Base-by-base conservation (phyloP, 2,888 invertebrate genomes). In the Embidobia sp. region DNA sequence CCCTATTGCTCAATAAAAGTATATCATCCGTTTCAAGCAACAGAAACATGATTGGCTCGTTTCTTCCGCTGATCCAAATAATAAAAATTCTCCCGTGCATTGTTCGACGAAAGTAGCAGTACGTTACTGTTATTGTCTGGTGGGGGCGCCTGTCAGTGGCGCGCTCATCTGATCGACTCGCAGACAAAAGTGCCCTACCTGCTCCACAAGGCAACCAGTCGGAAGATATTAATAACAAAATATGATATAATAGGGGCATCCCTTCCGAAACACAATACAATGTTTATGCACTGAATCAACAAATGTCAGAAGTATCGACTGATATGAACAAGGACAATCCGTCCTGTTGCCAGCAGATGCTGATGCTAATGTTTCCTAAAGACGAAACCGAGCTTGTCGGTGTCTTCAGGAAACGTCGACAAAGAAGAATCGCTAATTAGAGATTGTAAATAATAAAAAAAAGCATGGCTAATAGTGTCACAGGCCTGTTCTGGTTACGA, bases 211-310 rank as follows among this genome's bases (percentile, higher is more conserved):
- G 80, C 87, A 89, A 79, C 84, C 88, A 89, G 88, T 89, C 89
- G 83, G 86, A 89, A 89, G 88, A 89, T 89, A 89, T 89, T 89
- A 89, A 89, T 89, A 88, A 89, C 88, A 87, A 89, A 88, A 89
- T 87, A 88, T 88, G 86, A 88, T 88, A 88, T 87, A 88, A 88
- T 88, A 83, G 87, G 81, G 85, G 86, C 87, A 87, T 86, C 87
- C 86, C 83, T 44, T 82, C 81, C 84, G 85, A 85, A 86, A 87
- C 82, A 89, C 88, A 88, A 89, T 89, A 86, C 86, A 85, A 85
- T 89, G 88, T 89, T 89, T 89, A 88, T 86, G 87, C 86, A 83
- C 81, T 74, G 88, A 88, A 88, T 88, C 85, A 88, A 85, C 84
- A 85, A 86, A 85, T 84, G 84, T 81, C 84, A 82, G 46, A 79